Evolutionary conservation across 1,140 invertebrate genomes (phyloP).

Genomic region (Euura lappo): DNA sequence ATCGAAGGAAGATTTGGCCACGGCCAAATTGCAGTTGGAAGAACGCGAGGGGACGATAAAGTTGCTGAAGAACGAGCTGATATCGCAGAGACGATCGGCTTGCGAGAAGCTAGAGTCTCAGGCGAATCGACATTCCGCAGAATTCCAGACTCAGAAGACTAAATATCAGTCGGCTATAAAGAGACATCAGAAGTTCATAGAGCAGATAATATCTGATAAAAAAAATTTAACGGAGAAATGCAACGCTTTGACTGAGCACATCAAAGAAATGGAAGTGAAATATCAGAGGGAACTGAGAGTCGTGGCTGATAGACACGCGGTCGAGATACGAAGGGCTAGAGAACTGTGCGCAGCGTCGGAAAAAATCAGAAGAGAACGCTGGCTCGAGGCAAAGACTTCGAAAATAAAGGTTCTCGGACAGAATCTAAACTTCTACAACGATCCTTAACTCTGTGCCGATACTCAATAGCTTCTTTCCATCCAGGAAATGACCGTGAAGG

Average conservation of each 20-base stretch:
- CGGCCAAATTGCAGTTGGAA: conserved; percentile 52
- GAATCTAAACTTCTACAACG: too few relatives aligned
- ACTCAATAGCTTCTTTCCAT: conserved; percentile 14
- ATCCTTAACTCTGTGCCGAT: neutral
- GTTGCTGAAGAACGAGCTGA: conserved; percentile 53
- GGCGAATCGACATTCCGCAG: conserved; percentile 45
- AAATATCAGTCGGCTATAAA: conserved; percentile 69
- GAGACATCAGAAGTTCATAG: conserved; percentile 74
- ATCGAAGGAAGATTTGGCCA: conserved; percentile 44
- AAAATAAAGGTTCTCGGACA: conserved; percentile 68
- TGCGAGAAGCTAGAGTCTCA: conserved; percentile 52
- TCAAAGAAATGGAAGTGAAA: conserved; percentile 64
- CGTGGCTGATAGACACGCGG: conserved; percentile 67
- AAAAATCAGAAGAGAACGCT: conserved; percentile 70
- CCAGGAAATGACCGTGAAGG: conserved; percentile 75
- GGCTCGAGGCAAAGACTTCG: conserved; percentile 73
- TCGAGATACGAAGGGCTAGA: conserved; percentile 69
- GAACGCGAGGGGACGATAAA: conserved; percentile 53
- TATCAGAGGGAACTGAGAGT: conserved; percentile 63
- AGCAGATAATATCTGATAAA: conserved; percentile 73
- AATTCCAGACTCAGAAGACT: conserved; percentile 66
- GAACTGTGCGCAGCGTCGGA: conserved; percentile 71
- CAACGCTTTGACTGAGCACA: conserved; percentile 59
- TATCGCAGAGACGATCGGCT: conserved; percentile 50
- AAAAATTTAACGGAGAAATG: conserved; percentile 70